These are phyloP conservation scores for Lacanobia wlatinum DNA, from an alignment of 2,888 invertebrate species.

Conservation along the genomic window DNA sequence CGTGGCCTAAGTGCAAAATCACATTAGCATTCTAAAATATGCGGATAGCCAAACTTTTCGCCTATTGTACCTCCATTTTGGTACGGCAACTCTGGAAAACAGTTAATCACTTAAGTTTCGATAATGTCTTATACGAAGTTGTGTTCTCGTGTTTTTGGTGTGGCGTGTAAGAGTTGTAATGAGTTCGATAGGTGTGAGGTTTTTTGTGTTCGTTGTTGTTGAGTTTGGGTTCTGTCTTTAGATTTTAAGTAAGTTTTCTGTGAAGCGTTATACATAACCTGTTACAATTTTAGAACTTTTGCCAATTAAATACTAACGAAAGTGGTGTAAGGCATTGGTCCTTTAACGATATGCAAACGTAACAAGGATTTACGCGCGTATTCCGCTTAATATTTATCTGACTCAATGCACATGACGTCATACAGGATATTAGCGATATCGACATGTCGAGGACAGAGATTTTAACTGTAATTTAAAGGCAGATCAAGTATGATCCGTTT, in stretches of 20 bases:
- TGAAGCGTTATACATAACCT: too few species aligned
- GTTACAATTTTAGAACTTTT: too few species aligned
- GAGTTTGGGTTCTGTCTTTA: neutral
- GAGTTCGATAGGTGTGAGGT: slow-evolving; percentile 52
- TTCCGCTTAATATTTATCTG: too few species aligned
- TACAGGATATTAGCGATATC: too few species aligned
- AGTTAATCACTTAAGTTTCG: slow-evolving; percentile 86
- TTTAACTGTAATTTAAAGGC: too few species aligned
- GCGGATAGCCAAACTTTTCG: slow-evolving; percentile 78
- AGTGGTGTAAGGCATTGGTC: too few species aligned
- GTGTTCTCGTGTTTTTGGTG: slow-evolving; percentile 54
- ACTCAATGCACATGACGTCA: too few species aligned
- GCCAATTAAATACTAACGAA: too few species aligned
- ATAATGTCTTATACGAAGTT: slow-evolving; percentile 76
- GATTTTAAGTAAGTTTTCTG: neutral
- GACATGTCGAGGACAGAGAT: too few species aligned
- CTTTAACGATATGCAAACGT: too few species aligned
- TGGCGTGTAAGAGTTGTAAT: slow-evolving; percentile 58
- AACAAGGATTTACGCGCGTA: too few species aligned
- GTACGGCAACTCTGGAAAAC: slow-evolving; percentile 74
- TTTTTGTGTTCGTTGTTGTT: slow-evolving; percentile 29
- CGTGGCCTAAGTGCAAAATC: slow-evolving; percentile 72
- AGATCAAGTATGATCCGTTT: too few species aligned
- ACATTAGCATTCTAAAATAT: slow-evolving; percentile 81
- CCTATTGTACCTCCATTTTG: slow-evolving; percentile 74